Percentiles rank a stretch among this genome's conserved stretches.
phyloP scores from a whole-genome alignment of 1,140 invertebrate species.

The Platorchestia sp. region DNA sequence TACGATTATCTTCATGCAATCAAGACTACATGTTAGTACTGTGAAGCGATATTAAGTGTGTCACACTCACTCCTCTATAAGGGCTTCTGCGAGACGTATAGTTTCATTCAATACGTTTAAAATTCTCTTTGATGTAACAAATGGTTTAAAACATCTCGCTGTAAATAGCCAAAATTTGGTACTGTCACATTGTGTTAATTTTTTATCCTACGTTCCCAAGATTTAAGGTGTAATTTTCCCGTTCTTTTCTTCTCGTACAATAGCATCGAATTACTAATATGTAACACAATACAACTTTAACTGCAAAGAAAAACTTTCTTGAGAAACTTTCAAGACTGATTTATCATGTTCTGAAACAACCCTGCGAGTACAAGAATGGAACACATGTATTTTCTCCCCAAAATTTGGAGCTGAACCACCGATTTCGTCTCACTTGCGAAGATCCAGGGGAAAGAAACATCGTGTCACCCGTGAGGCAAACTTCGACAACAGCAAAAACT shows the following conservation, averaged over 20 bases:
- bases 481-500: neutral
- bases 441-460: neutral
- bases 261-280: neutral
- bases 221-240: neutral
- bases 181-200: too few species aligned
- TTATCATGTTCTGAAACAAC: neutral
- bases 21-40: neutral
- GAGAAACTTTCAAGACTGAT: neutral
- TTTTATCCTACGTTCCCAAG: neutral
- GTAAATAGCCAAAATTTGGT: neutral
- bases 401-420: neutral
- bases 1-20: neutral
- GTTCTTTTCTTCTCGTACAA: neutral
- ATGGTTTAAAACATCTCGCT: neutral
- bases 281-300: neutral
- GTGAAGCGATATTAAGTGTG: neutral
- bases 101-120: neutral
- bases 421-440: neutral
- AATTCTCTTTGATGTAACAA: neutral
- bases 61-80: neutral
- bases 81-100: neutral
- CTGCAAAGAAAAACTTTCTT: neutral
- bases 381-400: neutral
- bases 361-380: neutral
- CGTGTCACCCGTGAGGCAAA: neutral